phyloP scores from a whole-genome alignment of 2,113 vertebrate species.

The Nothoprocta pentlandii region DNA sequence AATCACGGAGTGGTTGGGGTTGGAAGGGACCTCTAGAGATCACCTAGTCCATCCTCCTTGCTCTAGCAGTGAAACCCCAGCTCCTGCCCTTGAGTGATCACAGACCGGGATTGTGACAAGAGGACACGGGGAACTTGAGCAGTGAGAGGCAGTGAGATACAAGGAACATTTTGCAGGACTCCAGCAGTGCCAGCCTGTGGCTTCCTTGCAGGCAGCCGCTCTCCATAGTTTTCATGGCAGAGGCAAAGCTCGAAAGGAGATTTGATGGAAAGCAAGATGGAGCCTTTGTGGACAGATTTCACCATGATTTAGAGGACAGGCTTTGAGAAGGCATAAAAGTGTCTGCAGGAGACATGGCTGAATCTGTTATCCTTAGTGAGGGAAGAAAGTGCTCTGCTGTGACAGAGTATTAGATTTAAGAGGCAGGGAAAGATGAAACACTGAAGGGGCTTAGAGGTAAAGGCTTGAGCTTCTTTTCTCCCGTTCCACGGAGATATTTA shows the following conservation, averaged over 20 bases:
- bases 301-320: constrained; percentile 25
- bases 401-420: constrained; percentile 45
- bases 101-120: not conserved
- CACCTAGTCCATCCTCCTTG: no score
- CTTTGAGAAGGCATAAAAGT: constrained; percentile 18
- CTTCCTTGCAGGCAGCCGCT: not conserved
- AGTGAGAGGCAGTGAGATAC: not conserved
- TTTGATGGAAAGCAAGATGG: constrained; percentile 6
- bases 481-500: constrained; percentile 46
- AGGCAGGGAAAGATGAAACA: constrained; percentile 10
- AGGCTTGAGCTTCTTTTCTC: constrained; percentile 26
- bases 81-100: not conserved
- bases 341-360: constrained; percentile 34
- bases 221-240: not conserved
- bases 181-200: not conserved
- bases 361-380: constrained; percentile 24
- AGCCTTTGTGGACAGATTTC: constrained; percentile 19
- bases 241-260: not conserved
- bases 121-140: not conserved
- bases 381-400: constrained; percentile 32
- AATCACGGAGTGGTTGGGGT: no score
- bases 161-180: not conserved
- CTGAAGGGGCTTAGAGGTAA: constrained; percentile 27
- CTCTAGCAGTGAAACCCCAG: not conserved
- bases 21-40: no score